Percentiles rank a stretch among this genome's conserved stretches.
Conservation (phyloP, 2,888 invertebrate species). For the Caenorhabditis sp. region DNA sequence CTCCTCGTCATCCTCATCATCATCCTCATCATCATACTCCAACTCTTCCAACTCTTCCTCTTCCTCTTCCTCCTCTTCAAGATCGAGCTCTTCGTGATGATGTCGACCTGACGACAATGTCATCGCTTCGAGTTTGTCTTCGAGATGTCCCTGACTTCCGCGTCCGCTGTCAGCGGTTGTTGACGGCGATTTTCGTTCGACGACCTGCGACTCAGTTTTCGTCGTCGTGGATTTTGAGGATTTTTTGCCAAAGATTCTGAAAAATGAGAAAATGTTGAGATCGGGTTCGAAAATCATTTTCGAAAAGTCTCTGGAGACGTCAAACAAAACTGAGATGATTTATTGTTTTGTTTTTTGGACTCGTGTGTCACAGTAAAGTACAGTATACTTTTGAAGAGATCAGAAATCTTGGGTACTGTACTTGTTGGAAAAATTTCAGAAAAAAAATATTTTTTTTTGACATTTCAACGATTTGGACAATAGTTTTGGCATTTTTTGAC, state of each 20-base stretch:
- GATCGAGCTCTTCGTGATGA: slow-evolving; percentile 17
- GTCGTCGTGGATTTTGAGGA: neutral
- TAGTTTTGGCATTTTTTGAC: too few relatives aligned
- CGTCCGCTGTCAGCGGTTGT: slow-evolving; percentile 61
- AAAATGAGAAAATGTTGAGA: slow-evolving; percentile 4
- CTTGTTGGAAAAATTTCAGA: too few relatives aligned
- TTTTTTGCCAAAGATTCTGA: slow-evolving; percentile 54
- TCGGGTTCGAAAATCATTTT: too few relatives aligned
- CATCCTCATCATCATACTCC: slow-evolving; percentile 23
- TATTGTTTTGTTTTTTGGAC: too few relatives aligned
- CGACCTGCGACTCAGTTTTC: too few relatives aligned
- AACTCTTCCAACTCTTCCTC: slow-evolving; percentile 14
- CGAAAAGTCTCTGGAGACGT: neutral
- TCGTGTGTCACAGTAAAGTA: too few relatives aligned
- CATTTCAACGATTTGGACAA: too few relatives aligned
- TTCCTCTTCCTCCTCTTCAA: slow-evolving; percentile 27
- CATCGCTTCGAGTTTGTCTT: slow-evolving; percentile 50
- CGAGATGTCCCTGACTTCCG: slow-evolving; percentile 55
- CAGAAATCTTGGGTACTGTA: neutral
- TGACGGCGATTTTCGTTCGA: slow-evolving; percentile 61
- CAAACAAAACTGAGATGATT: neutral
- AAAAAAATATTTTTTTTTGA: too few relatives aligned
- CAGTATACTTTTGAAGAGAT: too few relatives aligned
- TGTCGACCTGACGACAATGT: slow-evolving; percentile 10
- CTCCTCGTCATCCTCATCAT: slow-evolving; percentile 4